These are phyloP conservation scores for Tetranychus piercei DNA, from an alignment of 2,888 invertebrate genomes.

Conservation along the genomic window DNA sequence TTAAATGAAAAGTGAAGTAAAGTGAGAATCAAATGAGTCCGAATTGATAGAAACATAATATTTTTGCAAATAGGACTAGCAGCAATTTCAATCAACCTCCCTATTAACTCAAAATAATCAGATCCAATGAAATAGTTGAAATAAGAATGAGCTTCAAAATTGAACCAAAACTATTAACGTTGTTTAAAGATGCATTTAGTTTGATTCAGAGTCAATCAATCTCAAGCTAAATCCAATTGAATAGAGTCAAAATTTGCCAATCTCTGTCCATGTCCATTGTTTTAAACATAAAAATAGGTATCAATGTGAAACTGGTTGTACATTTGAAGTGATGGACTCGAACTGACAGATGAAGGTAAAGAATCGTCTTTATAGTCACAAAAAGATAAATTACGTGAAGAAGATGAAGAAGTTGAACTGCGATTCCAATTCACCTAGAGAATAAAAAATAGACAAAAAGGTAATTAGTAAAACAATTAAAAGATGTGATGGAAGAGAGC, in stretches of 20 bases:
- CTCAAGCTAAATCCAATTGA: too few species aligned
- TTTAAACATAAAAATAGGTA: neutral
- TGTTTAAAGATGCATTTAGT: too few species aligned
- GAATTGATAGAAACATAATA: neutral
- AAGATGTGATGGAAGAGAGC: neutral
- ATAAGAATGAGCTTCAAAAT: too few species aligned
- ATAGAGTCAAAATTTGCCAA: too few species aligned
- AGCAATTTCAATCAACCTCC: neutral
- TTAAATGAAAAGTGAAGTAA: neutral
- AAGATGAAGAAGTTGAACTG: neutral
- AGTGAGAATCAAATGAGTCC: neutral
- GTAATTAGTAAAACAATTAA: neutral
- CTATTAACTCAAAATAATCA: too few species aligned
- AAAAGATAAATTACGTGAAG: neutral
- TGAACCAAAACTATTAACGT: too few species aligned
- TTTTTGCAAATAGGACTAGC: neutral
- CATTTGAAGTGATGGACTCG: neutral
- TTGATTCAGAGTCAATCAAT: too few species aligned
- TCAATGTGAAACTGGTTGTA: neutral
- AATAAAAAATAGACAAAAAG: neutral
- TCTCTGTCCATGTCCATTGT: neutral
- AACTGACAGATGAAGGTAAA: neutral
- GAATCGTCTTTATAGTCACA: neutral
- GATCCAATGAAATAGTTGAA: too few species aligned
- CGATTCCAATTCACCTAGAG: neutral